Evolutionary conservation across 2,113 vertebrate species (phyloP).

Genomic region (Spilogale gracilis): DNA sequence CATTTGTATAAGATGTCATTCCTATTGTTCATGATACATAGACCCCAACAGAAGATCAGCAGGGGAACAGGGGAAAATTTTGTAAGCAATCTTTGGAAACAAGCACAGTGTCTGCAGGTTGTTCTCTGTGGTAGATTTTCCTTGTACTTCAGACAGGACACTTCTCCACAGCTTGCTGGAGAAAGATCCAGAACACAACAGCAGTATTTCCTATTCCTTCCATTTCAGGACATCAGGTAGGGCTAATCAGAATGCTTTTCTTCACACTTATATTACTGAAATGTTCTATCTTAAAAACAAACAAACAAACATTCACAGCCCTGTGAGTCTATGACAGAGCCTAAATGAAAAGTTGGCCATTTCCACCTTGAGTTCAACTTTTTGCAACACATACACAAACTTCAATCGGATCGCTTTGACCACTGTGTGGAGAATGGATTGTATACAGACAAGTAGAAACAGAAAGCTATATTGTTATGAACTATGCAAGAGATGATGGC

Average conservation of each 20-base stretch:
- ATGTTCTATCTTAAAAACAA: background rate
- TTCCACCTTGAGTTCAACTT: background rate
- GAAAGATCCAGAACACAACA: slow-evolving; percentile 66
- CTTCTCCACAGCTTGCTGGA: slow-evolving; percentile 56
- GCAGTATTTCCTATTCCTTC: slow-evolving; percentile 48
- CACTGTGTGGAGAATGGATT: background rate
- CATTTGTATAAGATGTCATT: slow-evolving; percentile 15
- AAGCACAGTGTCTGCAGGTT: slow-evolving; percentile 52
- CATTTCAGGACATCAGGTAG: background rate
- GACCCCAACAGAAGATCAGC: slow-evolving; percentile 23
- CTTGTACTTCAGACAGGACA: slow-evolving; percentile 57
- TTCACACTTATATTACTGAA: background rate
- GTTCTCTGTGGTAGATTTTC: slow-evolving; percentile 68
- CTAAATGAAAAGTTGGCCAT: background rate
- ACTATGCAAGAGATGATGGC: background rate
- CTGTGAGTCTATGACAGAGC: background rate
- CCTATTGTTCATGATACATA: slow-evolving; percentile 46
- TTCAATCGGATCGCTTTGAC: background rate
- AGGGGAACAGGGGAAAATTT: background rate
- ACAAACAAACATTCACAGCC: background rate
- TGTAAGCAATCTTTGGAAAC: slow-evolving; percentile 21
- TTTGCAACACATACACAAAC: background rate
- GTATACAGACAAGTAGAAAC: background rate
- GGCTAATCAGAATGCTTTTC: slow-evolving; percentile 57
- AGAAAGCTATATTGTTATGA: background rate